Conservation (phyloP, 2,888 invertebrate genomes). For the Iphiclides podalirius region DNA sequence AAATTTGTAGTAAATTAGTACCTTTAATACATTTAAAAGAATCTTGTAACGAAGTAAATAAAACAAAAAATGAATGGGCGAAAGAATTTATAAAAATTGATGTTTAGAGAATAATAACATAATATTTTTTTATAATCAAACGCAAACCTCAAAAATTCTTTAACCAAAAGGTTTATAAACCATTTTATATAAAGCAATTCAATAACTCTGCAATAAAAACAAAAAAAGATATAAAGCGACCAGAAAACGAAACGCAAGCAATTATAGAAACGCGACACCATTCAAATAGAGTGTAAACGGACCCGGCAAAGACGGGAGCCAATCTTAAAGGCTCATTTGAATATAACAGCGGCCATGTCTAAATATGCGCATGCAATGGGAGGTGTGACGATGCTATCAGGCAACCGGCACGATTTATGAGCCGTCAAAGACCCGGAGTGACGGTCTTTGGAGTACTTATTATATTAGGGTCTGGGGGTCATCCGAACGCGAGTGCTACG, state of each 20-base stretch:
- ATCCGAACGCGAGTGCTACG: constrained; percentile 12
- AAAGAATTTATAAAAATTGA: too few species aligned
- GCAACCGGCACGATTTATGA: constrained; percentile 30
- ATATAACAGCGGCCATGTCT: constrained; percentile 14
- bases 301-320: constrained; percentile 8
- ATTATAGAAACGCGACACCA: constrained; percentile 5
- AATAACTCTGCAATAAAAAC: too few species aligned
- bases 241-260: not conserved
- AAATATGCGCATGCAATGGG: constrained; percentile 20
- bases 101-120: too few species aligned
- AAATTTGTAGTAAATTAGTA: too few species aligned
- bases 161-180: too few species aligned
- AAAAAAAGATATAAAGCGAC: not conserved
- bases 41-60: too few species aligned
- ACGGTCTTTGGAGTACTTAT: constrained; percentile 16
- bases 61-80: too few species aligned
- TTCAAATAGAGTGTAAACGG: not conserved
- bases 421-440: constrained; percentile 21
- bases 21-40: too few species aligned
- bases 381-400: constrained; percentile 28
- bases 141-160: too few species aligned
- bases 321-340: constrained; percentile 22
- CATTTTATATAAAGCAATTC: too few species aligned
- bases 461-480: constrained; percentile 21
- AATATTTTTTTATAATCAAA: too few species aligned